These are phyloP conservation scores for Platyscapa corneri DNA, from an alignment of 1,140 invertebrate species.

Conservation along the genomic window DNA sequence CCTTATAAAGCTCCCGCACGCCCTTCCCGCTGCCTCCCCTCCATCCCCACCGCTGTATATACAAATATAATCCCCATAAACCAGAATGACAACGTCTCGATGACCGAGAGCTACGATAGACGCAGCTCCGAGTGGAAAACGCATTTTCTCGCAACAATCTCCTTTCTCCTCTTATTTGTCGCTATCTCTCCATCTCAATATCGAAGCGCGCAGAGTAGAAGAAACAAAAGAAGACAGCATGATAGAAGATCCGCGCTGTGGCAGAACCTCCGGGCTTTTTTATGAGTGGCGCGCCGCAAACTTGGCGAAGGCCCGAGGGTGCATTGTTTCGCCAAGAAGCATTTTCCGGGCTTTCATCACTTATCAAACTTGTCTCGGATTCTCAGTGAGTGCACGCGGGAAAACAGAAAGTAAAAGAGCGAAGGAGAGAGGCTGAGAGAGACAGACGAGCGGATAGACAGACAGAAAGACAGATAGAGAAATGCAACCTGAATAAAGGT, in stretches of 20 bases:
- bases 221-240: background rate
- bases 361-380: conserved; percentile 46
- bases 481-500: conserved; percentile 17
- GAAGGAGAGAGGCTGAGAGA: background rate
- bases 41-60: background rate
- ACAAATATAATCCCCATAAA: background rate
- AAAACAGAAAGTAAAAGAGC: background rate
- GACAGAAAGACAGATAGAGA: background rate
- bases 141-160: no score
- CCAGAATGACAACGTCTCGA: background rate
- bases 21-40: no score
- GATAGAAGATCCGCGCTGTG: background rate
- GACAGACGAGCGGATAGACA: no score
- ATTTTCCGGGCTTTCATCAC: conserved; percentile 28
- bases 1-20: background rate
- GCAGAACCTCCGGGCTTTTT: background rate
- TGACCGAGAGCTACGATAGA: conserved; percentile 21
- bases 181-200: background rate
- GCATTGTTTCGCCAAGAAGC: conserved; percentile 45
- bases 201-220: background rate
- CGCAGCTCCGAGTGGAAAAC: background rate
- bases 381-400: background rate
- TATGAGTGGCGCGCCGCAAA: background rate
- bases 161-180: background rate
- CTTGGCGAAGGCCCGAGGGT: conserved; percentile 29